Evolutionary conservation across 2,113 vertebrate genomes (phyloP), one percentile per base, ranked within the genome.

Genomic region (Vidua chalybeata): DNA sequence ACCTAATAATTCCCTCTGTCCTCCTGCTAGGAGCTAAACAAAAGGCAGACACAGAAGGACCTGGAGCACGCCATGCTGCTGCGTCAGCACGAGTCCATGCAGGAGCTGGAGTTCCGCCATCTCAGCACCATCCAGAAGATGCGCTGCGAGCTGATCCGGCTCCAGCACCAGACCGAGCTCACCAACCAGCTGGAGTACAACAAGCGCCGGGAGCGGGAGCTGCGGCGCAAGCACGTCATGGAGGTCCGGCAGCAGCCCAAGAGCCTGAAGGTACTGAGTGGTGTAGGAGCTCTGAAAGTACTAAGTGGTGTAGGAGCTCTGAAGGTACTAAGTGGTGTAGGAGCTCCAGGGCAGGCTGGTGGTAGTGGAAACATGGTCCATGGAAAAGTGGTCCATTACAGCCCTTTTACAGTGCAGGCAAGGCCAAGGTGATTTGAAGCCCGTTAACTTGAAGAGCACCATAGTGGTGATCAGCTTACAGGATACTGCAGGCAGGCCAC

Each of bases 151-250:
- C 98, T 99, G 95, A 99, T 98, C 94, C 98, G 99, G 43, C 97
- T 99, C 86, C 99, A 99, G 97, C 99, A 99, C 98, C 99, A 99
- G 97, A 99, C 99, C 1, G 99, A 99, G 97, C 99, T 99, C 94
- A 99, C 99, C 97, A 99, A 99, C 98, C 99, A 99, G 98, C 98
- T 99, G 97, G 99, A 99, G 35, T 99, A 99, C 97, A 99, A 99
- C 98, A 99, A 99, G 95, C 98, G 99, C 95, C 98, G 99, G 51
- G 99, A 99, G 98, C 96, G 99, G 59, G 99, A 99, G 97, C 98
- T 99, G 89, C 97, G 99, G 62, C 98, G 99, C 64, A 99, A 99
- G 95, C 99, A 99, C 37, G 99, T 99, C 83, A 99, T 99, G 99
- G 99, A 99, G 97, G 99, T 99, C 96, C 99, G 99, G 84, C 99